Evolutionary conservation across 2,113 vertebrate genomes (phyloP).

Genomic region (Oceanodroma tethys): DNA sequence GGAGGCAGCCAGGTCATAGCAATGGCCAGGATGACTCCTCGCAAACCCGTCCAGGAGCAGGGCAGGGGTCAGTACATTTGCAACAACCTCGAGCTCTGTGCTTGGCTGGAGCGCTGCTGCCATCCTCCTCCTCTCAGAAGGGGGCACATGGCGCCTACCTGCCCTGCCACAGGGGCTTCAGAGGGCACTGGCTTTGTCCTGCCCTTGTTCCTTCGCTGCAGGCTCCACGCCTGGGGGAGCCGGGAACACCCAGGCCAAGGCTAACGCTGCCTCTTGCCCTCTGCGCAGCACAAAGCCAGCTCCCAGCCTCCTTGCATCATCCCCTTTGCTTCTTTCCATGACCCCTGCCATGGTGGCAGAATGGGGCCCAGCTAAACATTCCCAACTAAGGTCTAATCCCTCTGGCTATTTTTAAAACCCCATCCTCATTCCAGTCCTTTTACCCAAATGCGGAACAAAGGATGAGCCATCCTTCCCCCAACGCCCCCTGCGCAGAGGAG

Average conservation of each 20-base stretch:
- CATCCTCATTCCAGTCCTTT: background rate
- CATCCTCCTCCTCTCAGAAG: background rate
- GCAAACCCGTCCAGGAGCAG: background rate
- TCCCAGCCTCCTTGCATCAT: background rate
- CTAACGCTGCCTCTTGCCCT: background rate
- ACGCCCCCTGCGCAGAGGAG: accelerated
- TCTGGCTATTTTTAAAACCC: background rate
- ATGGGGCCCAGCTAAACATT: background rate
- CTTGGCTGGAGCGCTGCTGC: background rate
- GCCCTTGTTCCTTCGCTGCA: background rate
- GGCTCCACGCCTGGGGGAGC: background rate
- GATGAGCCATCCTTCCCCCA: background rate
- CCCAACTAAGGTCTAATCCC: background rate
- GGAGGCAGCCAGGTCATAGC: background rate
- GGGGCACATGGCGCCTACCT: background rate
- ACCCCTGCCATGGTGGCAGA: accelerated
- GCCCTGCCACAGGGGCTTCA: background rate
- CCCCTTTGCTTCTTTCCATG: background rate
- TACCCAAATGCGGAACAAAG: background rate
- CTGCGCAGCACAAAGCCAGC: background rate
- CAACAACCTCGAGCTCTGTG: accelerated
- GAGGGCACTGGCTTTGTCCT: background rate
- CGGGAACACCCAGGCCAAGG: background rate
- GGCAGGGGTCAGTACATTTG: background rate
- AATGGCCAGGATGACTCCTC: background rate